Conservation (phyloP, 1,140 invertebrate species). For the Lucilia cuprina region DNA sequence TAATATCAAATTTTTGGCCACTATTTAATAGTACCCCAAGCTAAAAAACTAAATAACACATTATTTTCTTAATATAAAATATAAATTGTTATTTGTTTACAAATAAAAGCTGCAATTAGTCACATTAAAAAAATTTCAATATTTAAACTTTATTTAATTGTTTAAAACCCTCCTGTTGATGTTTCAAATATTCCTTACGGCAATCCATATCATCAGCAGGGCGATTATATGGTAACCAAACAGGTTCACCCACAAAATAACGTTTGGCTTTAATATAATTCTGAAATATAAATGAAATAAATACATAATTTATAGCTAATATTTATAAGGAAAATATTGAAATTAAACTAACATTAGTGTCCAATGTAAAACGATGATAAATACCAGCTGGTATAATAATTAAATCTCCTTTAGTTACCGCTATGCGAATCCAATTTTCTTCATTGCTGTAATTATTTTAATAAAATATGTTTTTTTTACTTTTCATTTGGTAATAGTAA, state of each 20-base stretch:
- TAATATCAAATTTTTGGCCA: too few species aligned
- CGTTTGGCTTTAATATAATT: constrained; percentile 87
- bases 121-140: too few species aligned
- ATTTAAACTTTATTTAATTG: constrained; percentile 46
- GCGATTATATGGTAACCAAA: constrained; percentile 90
- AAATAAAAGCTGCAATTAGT: too few species aligned
- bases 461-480: neutral
- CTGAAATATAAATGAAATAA: constrained; percentile 65
- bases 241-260: constrained; percentile 90
- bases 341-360: constrained; percentile 70
- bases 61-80: too few species aligned
- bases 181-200: constrained; percentile 74
- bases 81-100: too few species aligned
- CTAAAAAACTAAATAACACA: too few species aligned
- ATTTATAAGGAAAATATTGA: neutral
- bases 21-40: too few species aligned
- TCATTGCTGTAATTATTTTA: constrained; percentile 50
- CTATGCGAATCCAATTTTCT: constrained; percentile 95
- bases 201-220: constrained; percentile 87
- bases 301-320: neutral
- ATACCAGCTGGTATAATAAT: constrained; percentile 95
- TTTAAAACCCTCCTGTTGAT: constrained; percentile 67
- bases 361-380: constrained; percentile 97
- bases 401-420: constrained; percentile 84
- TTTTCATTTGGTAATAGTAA: neutral